Percentiles rank a stretch among this genome's conserved stretches.
These are phyloP conservation scores for Watersipora subatra DNA, from an alignment of 1,140 invertebrate genomes.

Conservation along the genomic window DNA sequence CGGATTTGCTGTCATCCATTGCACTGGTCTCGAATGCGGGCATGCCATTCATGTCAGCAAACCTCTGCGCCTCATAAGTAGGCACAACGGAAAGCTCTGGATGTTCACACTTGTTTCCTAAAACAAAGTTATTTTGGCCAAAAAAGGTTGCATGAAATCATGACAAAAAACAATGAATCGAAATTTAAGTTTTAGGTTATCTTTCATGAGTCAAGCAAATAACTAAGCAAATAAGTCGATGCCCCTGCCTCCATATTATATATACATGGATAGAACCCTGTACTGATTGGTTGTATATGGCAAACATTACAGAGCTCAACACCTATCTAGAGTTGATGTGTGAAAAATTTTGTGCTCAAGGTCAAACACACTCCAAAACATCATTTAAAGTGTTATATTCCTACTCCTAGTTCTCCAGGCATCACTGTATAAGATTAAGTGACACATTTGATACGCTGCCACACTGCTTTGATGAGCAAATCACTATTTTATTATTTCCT, in stretches of 20 bases:
- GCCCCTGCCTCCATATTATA: not conserved
- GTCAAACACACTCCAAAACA: no score
- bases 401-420: not conserved
- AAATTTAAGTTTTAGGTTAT: not conserved
- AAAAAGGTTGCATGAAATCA: not conserved
- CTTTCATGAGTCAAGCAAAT: not conserved
- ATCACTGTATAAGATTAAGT: no score
- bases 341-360: not conserved
- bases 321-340: not conserved
- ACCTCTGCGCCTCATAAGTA: slow-evolving; percentile 49
- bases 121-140: slow-evolving; percentile 16
- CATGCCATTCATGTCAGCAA: slow-evolving; percentile 62
- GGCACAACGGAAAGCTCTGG: slow-evolving; percentile 48
- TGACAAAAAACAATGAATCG: not conserved
- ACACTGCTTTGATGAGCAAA: no score
- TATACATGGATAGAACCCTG: no score
- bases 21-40: slow-evolving; percentile 68
- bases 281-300: no score
- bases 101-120: slow-evolving; percentile 35
- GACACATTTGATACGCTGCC: no score
- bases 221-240: not conserved
- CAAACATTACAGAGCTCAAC: no score
- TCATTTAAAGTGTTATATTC: not conserved
- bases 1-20: slow-evolving; percentile 56
- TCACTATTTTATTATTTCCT: no score